Conservation (phyloP, 1,140 invertebrate species). For the Papilio glaucus region DNA sequence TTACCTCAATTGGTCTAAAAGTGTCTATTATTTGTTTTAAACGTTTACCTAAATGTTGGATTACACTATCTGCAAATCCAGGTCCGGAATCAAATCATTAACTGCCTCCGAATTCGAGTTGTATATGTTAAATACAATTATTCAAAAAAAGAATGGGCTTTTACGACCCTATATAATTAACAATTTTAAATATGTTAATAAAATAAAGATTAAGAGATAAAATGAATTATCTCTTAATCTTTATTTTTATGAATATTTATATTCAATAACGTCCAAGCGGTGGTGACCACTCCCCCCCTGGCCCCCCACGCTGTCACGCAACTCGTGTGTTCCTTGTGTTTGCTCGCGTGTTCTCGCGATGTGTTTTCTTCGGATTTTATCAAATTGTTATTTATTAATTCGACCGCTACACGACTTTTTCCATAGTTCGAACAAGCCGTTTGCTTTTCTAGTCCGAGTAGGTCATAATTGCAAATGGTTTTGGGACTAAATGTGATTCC, state of each 20-base stretch:
- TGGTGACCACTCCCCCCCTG: constrained; percentile 10
- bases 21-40: too few relatives aligned
- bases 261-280: constrained; percentile 24
- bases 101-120: too few relatives aligned
- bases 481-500: not conserved
- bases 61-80: too few relatives aligned
- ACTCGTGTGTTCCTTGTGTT: not conserved
- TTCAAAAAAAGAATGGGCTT: too few relatives aligned
- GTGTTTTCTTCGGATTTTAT: not conserved
- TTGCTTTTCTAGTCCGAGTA: not conserved
- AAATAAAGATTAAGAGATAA: constrained; percentile 35
- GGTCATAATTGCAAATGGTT: not conserved
- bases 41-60: too few relatives aligned
- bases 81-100: too few relatives aligned
- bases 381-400: constrained; percentile 1
- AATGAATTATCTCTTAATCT: too few relatives aligned
- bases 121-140: too few relatives aligned
- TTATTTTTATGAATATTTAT: too few relatives aligned
- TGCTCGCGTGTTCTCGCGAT: not conserved
- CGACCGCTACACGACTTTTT: constrained; percentile 20
- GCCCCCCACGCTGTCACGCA: constrained; percentile 33
- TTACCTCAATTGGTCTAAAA: too few relatives aligned
- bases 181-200: constrained; percentile 21
- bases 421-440: not conserved
- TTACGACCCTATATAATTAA: too few relatives aligned